Evolutionary conservation across 1,140 invertebrate species (phyloP).

Genomic region (Leptinotarsa undecemlineata): DNA sequence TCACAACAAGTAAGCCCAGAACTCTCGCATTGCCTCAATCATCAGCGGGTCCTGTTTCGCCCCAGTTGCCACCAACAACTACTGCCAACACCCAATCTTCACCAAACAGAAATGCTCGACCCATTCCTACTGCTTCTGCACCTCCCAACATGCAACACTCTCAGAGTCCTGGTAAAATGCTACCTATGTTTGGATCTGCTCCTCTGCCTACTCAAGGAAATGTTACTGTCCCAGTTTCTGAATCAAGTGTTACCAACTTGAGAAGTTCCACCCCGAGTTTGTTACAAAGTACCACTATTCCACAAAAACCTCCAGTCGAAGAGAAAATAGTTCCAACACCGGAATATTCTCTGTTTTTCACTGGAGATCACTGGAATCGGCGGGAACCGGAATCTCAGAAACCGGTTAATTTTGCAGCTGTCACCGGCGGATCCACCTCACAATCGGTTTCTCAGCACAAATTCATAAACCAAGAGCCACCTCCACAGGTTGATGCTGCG

Average conservation of each 20-base stretch:
- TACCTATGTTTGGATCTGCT: slow-evolving; percentile 42
- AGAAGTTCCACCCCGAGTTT: slow-evolving; percentile 22
- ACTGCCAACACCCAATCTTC: slow-evolving; percentile 49
- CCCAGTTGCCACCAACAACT: slow-evolving; percentile 27
- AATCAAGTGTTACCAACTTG: background rate
- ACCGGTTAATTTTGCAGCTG: slow-evolving; percentile 75
- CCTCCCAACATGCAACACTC: slow-evolving; percentile 55
- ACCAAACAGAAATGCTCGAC: slow-evolving; percentile 59
- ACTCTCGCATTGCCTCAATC: slow-evolving; percentile 26
- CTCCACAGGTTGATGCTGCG: slow-evolving; percentile 71
- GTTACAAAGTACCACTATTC: slow-evolving; percentile 24
- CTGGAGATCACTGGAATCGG: slow-evolving; percentile 59
- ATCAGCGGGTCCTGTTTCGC: slow-evolving; percentile 33
- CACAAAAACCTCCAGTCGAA: slow-evolving; percentile 28
- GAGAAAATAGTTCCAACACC: slow-evolving; percentile 13
- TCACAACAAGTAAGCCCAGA: slow-evolving; percentile 23
- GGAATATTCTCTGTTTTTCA: slow-evolving; percentile 82
- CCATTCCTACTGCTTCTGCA: slow-evolving; percentile 59
- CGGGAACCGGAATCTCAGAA: slow-evolving; percentile 68
- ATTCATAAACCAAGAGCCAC: slow-evolving; percentile 64
- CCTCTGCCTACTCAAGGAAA: slow-evolving; percentile 27
- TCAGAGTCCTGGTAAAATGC: slow-evolving; percentile 54
- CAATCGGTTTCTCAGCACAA: slow-evolving; percentile 51
- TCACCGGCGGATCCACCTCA: slow-evolving; percentile 65
- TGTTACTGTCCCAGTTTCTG: slow-evolving; percentile 15